Conservation (phyloP, 2,113 vertebrate species). For the Syngnathus scovelli region DNA sequence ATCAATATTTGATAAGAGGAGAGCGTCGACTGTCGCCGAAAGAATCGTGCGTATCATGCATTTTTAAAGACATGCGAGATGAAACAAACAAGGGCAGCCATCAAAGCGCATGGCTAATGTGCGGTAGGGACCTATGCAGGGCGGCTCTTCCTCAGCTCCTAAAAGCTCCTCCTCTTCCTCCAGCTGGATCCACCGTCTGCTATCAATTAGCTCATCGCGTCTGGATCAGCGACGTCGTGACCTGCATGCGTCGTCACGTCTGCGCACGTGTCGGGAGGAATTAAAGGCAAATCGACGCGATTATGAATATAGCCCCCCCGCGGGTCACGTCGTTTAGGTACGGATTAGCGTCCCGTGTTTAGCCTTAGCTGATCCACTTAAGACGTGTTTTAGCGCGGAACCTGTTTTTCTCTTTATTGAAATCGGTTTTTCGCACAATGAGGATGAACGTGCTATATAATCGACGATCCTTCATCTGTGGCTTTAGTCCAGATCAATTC, state of each 20-base stretch:
- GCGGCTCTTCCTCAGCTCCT: slow-evolving; percentile 27
- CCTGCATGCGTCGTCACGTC: slow-evolving; percentile 8
- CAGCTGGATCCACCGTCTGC: slow-evolving; percentile 56
- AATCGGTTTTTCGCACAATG: slow-evolving; percentile 22
- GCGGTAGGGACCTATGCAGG: slow-evolving; percentile 44
- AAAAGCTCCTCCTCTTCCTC: slow-evolving; percentile 60
- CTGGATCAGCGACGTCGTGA: background rate
- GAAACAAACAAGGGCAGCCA: slow-evolving; percentile 23
- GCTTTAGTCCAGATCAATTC: no score
- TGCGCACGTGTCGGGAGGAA: slow-evolving; percentile 35
- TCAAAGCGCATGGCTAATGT: slow-evolving; percentile 64
- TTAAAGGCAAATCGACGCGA: slow-evolving; percentile 54
- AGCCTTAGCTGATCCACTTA: slow-evolving; percentile 49
- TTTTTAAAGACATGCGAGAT: slow-evolving; percentile 45
- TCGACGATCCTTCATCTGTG: background rate
- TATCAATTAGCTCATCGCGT: slow-evolving; percentile 47
- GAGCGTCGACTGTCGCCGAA: slow-evolving; percentile 35
- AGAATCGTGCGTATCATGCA: slow-evolving; percentile 50
- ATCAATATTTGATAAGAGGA: slow-evolving; percentile 65
- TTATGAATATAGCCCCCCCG: slow-evolving; percentile 49
- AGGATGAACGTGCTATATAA: slow-evolving; percentile 26
- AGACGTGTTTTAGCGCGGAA: slow-evolving; percentile 37
- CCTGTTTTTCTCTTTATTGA: slow-evolving; percentile 44
- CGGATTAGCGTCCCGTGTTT: slow-evolving; percentile 50
- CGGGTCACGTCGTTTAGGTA: slow-evolving; percentile 47